These are phyloP conservation scores for Fopius arisanus DNA, from an alignment of 1,140 invertebrate genomes.

Conservation along the genomic window DNA sequence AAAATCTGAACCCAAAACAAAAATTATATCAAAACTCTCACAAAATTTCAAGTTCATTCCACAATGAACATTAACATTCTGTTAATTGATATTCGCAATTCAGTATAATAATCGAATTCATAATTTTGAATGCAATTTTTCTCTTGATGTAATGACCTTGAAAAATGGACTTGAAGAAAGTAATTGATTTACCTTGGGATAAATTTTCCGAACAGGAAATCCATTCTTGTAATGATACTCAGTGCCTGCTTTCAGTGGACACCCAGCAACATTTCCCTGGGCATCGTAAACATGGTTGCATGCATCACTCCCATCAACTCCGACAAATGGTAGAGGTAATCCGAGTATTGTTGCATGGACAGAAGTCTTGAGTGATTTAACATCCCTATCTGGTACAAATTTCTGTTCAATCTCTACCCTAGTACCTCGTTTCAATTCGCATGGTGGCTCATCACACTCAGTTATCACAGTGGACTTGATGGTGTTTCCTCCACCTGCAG, in stretches of 20 bases:
- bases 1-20: no score
- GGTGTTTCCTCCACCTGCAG: slow-evolving; percentile 31
- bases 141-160: no score
- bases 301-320: slow-evolving; percentile 75
- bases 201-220: slow-evolving; percentile 72
- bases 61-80: no score
- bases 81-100: no score
- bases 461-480: slow-evolving; percentile 62
- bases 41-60: no score
- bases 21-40: no score
- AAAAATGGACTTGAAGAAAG: not conserved
- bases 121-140: no score
- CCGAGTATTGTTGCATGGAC: slow-evolving; percentile 71
- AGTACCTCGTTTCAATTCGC: slow-evolving; percentile 71
- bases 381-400: slow-evolving; percentile 67
- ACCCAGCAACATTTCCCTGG: slow-evolving; percentile 68
- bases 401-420: slow-evolving; percentile 65
- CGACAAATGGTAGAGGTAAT: slow-evolving; percentile 75
- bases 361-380: slow-evolving; percentile 61
- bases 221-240: slow-evolving; percentile 75
- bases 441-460: slow-evolving; percentile 70
- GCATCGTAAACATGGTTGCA: slow-evolving; percentile 71
- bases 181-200: slow-evolving; percentile 70
- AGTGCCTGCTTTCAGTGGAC: slow-evolving; percentile 71
- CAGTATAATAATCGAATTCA: no score